Conservation (phyloP, 64 coral and sea anemone species). For the Catalaphyllia jardinei region DNA sequence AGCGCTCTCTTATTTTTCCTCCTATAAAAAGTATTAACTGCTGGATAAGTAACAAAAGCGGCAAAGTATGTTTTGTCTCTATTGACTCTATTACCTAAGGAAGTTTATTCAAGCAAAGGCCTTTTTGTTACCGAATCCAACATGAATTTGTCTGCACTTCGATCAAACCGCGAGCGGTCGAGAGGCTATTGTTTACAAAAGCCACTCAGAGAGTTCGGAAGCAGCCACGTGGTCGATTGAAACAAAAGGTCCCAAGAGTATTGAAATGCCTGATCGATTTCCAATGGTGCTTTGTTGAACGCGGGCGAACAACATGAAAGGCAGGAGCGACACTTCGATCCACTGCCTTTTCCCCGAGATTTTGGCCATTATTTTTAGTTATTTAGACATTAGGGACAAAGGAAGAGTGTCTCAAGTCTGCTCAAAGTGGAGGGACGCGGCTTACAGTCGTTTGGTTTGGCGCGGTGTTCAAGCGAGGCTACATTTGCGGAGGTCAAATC, state of each 20-base stretch:
- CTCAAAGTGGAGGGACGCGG: slow-evolving; percentile 91
- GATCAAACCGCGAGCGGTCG: not conserved
- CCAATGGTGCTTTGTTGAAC: slow-evolving; percentile 75
- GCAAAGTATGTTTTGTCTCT: not conserved
- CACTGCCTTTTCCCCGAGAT: slow-evolving; percentile 98
- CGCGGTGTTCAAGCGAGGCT: slow-evolving; percentile 96
- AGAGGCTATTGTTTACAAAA: slow-evolving; percentile 56
- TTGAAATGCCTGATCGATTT: slow-evolving; percentile 99
- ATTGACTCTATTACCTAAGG: not conserved
- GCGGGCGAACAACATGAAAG: slow-evolving; percentile 83
- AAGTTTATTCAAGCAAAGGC: slow-evolving; percentile 2
- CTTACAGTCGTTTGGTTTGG: slow-evolving; percentile 92
- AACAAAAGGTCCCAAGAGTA: slow-evolving; percentile 94
- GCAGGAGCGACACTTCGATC: slow-evolving; percentile 67
- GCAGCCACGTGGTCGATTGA: slow-evolving; percentile 68
- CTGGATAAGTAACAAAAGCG: not conserved
- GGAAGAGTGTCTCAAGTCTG: slow-evolving; percentile 97
- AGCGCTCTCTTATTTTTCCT: too few relatives aligned
- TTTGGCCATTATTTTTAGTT: slow-evolving; percentile 96
- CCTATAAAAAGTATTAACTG: too few relatives aligned
- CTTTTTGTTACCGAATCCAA: not conserved
- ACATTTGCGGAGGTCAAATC: slow-evolving; percentile 97
- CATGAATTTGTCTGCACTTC: not conserved
- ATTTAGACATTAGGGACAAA: slow-evolving; percentile 96
- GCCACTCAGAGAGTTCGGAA: slow-evolving; percentile 50